Conservation (phyloP, 2,888 invertebrate species). For the Lochmaea capreae region DNA sequence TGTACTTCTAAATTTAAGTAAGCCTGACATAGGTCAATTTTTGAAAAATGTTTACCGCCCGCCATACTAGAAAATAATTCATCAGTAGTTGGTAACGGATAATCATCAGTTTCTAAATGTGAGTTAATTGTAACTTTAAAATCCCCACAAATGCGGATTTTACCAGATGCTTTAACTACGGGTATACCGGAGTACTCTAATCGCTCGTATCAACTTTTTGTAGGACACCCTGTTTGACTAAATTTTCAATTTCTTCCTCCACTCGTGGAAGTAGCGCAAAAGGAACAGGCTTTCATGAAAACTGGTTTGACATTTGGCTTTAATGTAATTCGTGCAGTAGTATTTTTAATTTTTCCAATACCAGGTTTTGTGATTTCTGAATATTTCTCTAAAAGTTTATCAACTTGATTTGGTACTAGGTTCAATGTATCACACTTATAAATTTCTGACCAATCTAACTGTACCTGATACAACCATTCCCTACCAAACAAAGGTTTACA, state of each 20-base stretch:
- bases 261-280: slow-evolving; percentile 7
- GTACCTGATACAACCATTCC: not conserved
- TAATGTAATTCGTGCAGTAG: not conserved
- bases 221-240: slow-evolving; percentile 2
- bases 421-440: not conserved
- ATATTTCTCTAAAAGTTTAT: not conserved
- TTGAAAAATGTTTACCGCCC: slow-evolving; percentile 49
- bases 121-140: slow-evolving; percentile 37
- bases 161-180: not conserved
- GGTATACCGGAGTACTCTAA: slow-evolving; percentile 39
- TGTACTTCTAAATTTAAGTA: slow-evolving; percentile 59
- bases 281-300: slow-evolving; percentile 33
- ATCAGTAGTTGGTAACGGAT: slow-evolving; percentile 39
- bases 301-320: slow-evolving; percentile 11
- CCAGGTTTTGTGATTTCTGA: not conserved
- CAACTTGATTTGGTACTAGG: not conserved
- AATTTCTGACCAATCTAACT: not conserved
- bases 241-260: slow-evolving; percentile 22
- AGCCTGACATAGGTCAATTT: slow-evolving; percentile 54
- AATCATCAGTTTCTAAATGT: slow-evolving; percentile 24
- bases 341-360: slow-evolving; percentile 15
- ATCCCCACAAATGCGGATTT: slow-evolving; percentile 39
- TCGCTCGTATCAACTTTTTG: not conserved
- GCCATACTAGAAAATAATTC: slow-evolving; percentile 43
- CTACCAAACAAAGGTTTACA: not conserved